Base-by-base conservation (phyloP, 2,888 invertebrate genomes). In the Drosophila ustulata region DNA sequence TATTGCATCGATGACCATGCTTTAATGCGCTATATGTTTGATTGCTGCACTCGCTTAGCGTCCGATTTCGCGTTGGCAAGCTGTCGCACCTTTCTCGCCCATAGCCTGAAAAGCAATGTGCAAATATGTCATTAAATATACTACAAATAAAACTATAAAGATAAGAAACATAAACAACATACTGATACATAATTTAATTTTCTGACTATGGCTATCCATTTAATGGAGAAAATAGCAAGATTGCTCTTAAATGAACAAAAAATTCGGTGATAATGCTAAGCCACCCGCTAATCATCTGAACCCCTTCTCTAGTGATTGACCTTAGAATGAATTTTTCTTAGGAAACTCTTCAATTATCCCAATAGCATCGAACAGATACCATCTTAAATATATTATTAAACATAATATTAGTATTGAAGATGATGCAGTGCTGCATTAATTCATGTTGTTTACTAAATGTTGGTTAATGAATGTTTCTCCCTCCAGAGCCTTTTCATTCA, bases 61-160 rank as follows among this genome's bases (percentile, higher is more conserved):
- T 95, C 39, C 95, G 94, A 39, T 96, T 94, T 69, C 96, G 93
- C 11, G 96, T 86, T 53, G 92, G 97, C 94, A 97, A 94, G 90
- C 96, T 97, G 92, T 97, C 97, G 91, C 96, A 96, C 66, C 97
- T 94, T 82, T 96, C 96, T 51, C 97, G 78, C 13, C 84, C 81
- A 68, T 78, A 86, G 37, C 69, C 78, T 78, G 41, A 0, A 25
- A 55, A n/a, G 13, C 7, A n/a, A 37, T 11, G 3, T n/a, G 4
- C 37, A 6, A 41, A 41, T 18, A 37, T 37, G 37, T 37, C 4
- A 37, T 37, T 18, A 18, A 18, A 18, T 18, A 18, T 18, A 18
- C 18, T 18, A 18, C 18, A 18, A 18, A 18, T 18, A 18, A 18
- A 18, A 1, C 18, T 18, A 18, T 18, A 18, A 18, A 18, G 0